A percentile compares a stretch with the other conserved stretches of the same genome.
Conservation (phyloP, 2,888 invertebrate species). For the Doris montereyensis region DNA sequence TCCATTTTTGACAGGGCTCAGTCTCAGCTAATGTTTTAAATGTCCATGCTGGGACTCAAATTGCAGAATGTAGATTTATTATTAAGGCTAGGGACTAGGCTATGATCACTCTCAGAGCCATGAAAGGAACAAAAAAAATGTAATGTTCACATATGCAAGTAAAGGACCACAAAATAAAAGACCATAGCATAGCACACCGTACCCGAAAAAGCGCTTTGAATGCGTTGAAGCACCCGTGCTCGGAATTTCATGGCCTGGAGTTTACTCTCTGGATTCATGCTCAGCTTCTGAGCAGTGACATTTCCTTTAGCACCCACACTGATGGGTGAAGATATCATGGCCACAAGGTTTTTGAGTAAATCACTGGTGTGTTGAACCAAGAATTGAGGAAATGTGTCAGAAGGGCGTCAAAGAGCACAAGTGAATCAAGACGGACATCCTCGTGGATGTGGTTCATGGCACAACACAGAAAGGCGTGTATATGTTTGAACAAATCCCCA, state of each 20-base stretch:
- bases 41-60: too few species aligned
- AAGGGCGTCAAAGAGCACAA: conserved; percentile 85
- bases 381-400: conserved; percentile 79
- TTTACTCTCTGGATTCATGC: conserved; percentile 81
- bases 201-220: too few species aligned
- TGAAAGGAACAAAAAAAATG: too few species aligned
- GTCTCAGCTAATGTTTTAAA: too few species aligned
- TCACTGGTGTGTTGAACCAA: conserved; percentile 75
- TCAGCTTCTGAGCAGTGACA: conserved; percentile 79
- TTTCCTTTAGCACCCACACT: conserved; percentile 30
- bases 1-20: too few species aligned
- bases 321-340: conserved; percentile 30
- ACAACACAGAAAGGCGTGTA: conserved; percentile 87
- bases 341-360: conserved; percentile 33
- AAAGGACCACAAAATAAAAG: too few species aligned
- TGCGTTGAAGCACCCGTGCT: conserved; percentile 82
- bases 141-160: too few species aligned
- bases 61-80: too few species aligned
- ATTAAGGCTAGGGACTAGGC: too few species aligned
- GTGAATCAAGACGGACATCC: conserved; percentile 86
- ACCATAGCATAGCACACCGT: too few species aligned
- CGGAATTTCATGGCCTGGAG: conserved; percentile 86
- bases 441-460: conserved; percentile 91
- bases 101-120: too few species aligned
- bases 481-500: conserved; percentile 79